Percentiles rank a stretch among this genome's conserved stretches.
Evolutionary conservation across 2,797 vertebrate genomes (phyloP).

Genomic region (Choloepus didactylus): DNA sequence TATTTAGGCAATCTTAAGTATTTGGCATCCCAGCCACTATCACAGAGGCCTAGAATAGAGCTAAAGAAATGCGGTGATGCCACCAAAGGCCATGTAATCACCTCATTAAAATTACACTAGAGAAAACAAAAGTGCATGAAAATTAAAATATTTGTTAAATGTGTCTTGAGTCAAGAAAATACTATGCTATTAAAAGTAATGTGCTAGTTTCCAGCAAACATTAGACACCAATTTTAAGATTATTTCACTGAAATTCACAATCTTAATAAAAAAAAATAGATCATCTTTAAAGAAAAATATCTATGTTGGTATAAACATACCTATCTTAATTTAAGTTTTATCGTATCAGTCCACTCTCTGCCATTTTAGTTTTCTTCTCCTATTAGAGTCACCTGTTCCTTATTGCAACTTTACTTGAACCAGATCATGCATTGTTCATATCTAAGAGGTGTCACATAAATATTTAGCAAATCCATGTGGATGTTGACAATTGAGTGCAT

Average conservation of each 20-base stretch:
- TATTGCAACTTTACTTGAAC: background rate
- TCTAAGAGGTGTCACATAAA: background rate
- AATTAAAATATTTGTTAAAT: slow-evolving; percentile 31
- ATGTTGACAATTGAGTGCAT: too few species aligned
- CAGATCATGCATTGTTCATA: background rate
- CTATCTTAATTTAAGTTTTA: background rate
- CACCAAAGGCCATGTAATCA: background rate
- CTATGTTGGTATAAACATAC: background rate
- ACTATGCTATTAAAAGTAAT: slow-evolving; percentile 12
- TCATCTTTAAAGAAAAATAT: background rate
- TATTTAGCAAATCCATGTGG: too few species aligned
- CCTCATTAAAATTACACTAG: slow-evolving; percentile 32
- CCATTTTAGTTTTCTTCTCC: background rate
- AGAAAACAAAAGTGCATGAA: slow-evolving; percentile 37
- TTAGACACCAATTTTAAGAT: background rate
- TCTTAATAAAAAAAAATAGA: background rate
- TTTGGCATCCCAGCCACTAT: background rate
- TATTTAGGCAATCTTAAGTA: background rate
- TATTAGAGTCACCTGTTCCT: background rate
- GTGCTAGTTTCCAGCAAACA: background rate
- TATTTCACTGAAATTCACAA: background rate
- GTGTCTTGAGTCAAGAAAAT: background rate
- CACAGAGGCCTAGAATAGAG: background rate
- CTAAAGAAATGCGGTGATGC: background rate
- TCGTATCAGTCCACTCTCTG: background rate